Percentiles rank a stretch among this genome's conserved stretches.
Conservation (phyloP, 2,113 vertebrate genomes). For the Campylorhamphus procurvoides region DNA sequence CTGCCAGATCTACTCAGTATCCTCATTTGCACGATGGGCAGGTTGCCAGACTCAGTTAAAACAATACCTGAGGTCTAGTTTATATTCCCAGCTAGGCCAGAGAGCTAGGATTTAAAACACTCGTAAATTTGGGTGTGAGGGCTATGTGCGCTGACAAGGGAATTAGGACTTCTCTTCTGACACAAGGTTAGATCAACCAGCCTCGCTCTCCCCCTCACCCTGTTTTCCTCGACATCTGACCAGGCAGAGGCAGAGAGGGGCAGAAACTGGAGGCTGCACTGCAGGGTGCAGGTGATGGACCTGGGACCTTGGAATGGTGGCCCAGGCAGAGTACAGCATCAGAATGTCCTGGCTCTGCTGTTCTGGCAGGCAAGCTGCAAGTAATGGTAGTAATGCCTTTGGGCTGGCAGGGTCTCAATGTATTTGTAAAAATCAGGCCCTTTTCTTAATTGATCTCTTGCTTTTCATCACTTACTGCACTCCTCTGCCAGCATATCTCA, state of each 20-base stretch:
- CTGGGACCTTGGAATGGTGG: accelerated
- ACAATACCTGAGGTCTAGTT: conserved; percentile 45
- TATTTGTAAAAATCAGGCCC: neutral
- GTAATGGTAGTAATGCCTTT: accelerated
- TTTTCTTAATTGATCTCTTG: neutral
- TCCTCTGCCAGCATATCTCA: neutral
- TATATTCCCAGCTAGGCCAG: conserved; percentile 1
- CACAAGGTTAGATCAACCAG: neutral
- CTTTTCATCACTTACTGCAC: neutral
- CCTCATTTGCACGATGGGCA: neutral
- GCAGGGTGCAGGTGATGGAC: too few relatives aligned
- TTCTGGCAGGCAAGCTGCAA: neutral
- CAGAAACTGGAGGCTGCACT: neutral
- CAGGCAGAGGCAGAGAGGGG: accelerated
- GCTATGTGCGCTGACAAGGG: accelerated
- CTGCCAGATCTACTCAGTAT: conserved; percentile 7
- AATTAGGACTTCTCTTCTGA: neutral
- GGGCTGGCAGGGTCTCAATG: neutral
- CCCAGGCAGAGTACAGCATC: neutral
- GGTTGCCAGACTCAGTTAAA: conserved; percentile 20
- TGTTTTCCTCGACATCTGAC: accelerated
- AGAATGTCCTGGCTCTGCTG: accelerated
- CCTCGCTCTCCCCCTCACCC: neutral
- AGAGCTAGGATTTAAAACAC: conserved; percentile 23
- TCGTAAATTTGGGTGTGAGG: neutral